A percentile compares a stretch with the other conserved stretches of the same genome.
phyloP scores from a whole-genome alignment of 2,797 vertebrate species.

The Phalanger gymnotis region DNA sequence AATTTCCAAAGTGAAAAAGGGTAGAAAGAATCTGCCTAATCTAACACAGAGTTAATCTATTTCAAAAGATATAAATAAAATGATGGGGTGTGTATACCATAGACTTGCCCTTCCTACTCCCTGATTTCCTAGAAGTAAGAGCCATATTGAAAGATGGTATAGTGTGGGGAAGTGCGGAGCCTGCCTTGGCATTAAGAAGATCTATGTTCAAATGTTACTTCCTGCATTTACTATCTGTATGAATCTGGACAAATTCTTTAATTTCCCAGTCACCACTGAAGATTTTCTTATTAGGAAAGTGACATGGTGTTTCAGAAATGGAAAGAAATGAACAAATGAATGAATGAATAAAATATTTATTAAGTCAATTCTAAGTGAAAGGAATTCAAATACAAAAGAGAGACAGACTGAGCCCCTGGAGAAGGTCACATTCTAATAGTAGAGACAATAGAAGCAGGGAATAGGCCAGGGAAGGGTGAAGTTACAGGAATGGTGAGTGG shows the following conservation, averaged over 20 bases:
- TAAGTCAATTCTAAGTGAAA: neutral
- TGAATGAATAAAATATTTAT: neutral
- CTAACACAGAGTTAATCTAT: neutral
- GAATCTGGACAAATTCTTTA: neutral
- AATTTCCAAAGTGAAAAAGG: neutral
- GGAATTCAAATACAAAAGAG: too few relatives aligned
- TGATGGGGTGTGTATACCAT: neutral
- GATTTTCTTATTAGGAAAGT: neutral
- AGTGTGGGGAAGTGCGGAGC: neutral
- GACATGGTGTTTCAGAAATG: too few relatives aligned
- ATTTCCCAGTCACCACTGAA: neutral
- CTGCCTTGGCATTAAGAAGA: neutral
- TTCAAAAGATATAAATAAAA: neutral
- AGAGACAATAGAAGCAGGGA: neutral
- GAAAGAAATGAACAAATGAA: neutral
- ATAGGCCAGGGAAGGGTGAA: neutral
- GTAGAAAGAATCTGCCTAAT: neutral
- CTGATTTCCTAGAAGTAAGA: neutral
- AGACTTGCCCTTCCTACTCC: neutral
- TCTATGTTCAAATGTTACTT: neutral
- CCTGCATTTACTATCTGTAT: neutral
- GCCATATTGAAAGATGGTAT: neutral
- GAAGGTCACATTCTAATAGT: neutral
- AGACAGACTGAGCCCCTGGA: neutral
- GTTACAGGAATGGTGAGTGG: neutral